A percentile compares a stretch with the other conserved stretches of the same genome.
These are phyloP conservation scores for Harpagus bidentatus DNA, from an alignment of 2,113 vertebrate species.

Conservation along the genomic window DNA sequence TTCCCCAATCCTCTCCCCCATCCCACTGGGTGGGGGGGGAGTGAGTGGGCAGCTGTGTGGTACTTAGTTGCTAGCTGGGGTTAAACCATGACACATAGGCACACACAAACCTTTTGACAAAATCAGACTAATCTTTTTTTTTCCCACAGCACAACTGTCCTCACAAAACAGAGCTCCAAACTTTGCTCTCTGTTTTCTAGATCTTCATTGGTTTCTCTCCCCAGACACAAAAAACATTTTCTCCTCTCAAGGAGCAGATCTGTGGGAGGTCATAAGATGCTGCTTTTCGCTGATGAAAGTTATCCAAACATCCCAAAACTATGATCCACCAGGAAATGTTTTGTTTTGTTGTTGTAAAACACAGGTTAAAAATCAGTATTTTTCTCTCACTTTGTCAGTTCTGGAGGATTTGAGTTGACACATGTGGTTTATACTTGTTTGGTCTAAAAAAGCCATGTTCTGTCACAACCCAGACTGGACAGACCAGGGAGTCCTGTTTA, in stretches of 20 bases:
- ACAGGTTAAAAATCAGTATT: not conserved
- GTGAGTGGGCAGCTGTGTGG: too few species aligned
- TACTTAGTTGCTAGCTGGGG: too few species aligned
- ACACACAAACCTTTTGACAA: not conserved
- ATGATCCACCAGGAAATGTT: not conserved
- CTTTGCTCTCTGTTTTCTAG: not conserved
- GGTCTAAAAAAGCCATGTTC: rapidly evolving
- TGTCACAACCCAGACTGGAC: too few species aligned
- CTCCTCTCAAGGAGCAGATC: not conserved
- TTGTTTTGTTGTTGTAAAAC: not conserved
- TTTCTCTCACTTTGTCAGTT: not conserved
- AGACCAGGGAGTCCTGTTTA: too few species aligned
- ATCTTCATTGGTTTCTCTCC: not conserved
- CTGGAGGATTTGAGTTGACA: not conserved
- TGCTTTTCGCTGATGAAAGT: not conserved
- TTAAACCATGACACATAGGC: not conserved
- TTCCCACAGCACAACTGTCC: not conserved
- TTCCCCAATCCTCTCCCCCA: too few species aligned
- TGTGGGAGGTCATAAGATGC: rapidly evolving
- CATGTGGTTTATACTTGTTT: rapidly evolving
- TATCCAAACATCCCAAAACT: not conserved
- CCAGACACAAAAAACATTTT: not conserved
- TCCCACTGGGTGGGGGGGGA: too few species aligned
- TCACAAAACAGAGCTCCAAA: not conserved
- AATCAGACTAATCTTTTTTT: not conserved